Conservation (phyloP, 2,888 invertebrate species). For the Sarcophaga caerulescens region DNA sequence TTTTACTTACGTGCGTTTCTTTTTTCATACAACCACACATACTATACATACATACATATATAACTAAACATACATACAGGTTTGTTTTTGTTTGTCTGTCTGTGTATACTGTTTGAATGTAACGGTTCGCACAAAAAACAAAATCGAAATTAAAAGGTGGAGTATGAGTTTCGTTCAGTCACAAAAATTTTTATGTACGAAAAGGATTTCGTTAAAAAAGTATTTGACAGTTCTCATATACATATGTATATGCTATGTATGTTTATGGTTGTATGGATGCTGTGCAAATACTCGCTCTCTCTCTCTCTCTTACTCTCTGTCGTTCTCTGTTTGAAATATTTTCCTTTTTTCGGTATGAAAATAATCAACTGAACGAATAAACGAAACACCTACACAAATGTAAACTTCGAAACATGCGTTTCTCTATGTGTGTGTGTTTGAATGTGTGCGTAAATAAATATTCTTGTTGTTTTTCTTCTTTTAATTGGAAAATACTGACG, state of each 20-base stretch:
- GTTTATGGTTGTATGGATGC: conserved; percentile 46
- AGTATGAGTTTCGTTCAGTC: conserved; percentile 62
- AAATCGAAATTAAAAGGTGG: conserved; percentile 53
- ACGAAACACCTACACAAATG: conserved; percentile 49
- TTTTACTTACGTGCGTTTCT: conserved; percentile 53
- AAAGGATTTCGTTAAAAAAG: conserved; percentile 34
- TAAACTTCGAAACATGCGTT: conserved; percentile 46
- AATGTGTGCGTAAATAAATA: conserved; percentile 25
- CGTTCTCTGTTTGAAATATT: not conserved
- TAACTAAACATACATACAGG: not conserved
- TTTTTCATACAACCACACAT: not conserved
- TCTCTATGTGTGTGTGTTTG: conserved; percentile 43
- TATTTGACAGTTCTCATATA: conserved; percentile 53
- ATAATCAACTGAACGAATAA: conserved; percentile 18
- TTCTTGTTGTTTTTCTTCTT: conserved; percentile 35
- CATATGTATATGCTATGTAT: no score
- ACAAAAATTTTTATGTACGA: not conserved
- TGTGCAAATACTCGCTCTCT: conserved; percentile 15
- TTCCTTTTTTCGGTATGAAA: not conserved
- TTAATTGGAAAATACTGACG: conserved; percentile 55
- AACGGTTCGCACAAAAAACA: conserved; percentile 12
- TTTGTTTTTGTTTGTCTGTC: not conserved
- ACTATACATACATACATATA: no score
- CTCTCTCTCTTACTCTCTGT: not conserved
- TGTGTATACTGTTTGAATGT: conserved; percentile 28